These are phyloP conservation scores for Xiphophorus hellerii DNA, from an alignment of 2,113 vertebrate genomes.

Conservation along the genomic window DNA sequence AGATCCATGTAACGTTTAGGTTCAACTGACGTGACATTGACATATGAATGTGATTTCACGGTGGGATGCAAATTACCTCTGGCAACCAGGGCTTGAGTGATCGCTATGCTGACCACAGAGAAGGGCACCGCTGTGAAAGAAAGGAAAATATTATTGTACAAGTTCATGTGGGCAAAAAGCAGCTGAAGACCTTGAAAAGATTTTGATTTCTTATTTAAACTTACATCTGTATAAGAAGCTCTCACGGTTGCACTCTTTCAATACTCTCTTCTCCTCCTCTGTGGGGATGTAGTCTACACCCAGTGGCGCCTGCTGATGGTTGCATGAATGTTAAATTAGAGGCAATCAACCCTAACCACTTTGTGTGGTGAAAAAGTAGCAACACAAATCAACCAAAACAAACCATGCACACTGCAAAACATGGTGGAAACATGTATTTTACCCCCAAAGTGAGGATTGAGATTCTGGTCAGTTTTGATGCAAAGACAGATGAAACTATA, in stretches of 20 bases:
- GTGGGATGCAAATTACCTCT: slow-evolving; percentile 81
- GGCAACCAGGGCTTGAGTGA: slow-evolving; percentile 85
- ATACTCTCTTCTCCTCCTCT: slow-evolving; percentile 86
- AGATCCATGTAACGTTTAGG: slow-evolving; percentile 12
- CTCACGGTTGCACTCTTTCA: slow-evolving; percentile 88
- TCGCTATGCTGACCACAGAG: slow-evolving; percentile 83
- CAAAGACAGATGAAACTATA: too few species aligned
- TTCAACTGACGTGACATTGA: neutral
- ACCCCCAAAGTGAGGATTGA: too few species aligned
- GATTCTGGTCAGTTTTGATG: too few species aligned
- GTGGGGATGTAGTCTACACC: slow-evolving; percentile 82
- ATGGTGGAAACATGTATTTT: too few species aligned
- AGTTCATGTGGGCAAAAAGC: neutral
- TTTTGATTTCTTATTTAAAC: slow-evolving; percentile 50
- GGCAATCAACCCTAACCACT: neutral
- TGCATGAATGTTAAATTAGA: neutral
- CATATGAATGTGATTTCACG: neutral
- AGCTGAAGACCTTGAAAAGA: neutral
- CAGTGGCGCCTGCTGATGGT: slow-evolving; percentile 66
- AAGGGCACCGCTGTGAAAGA: slow-evolving; percentile 85
- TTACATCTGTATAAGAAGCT: slow-evolving; percentile 92
- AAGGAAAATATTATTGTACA: slow-evolving; percentile 5
- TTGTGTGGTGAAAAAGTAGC: too few species aligned
- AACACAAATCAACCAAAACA: too few species aligned
- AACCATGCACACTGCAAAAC: too few species aligned